phyloP scores from a whole-genome alignment of 2,888 invertebrate genomes.

The Nemoura dubitans region DNA sequence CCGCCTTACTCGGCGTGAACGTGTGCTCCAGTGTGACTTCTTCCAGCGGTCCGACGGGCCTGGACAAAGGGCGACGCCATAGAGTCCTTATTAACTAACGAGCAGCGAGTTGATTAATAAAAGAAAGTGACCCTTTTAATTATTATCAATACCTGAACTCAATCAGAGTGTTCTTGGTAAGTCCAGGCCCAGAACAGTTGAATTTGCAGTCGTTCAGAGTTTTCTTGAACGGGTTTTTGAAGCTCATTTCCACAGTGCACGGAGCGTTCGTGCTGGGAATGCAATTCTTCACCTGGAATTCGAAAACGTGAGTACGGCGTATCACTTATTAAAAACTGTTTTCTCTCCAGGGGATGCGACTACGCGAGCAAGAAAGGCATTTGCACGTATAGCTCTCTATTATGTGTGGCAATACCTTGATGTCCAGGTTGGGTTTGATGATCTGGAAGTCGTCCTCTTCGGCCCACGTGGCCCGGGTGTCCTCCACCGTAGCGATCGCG shows the following conservation, averaged over 20 bases:
- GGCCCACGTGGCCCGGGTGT: conserved; percentile 84
- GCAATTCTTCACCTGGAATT: conserved; percentile 67
- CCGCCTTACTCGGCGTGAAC: conserved; percentile 70
- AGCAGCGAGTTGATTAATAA: no score
- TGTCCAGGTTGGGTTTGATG: conserved; percentile 73
- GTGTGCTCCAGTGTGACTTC: conserved; percentile 66
- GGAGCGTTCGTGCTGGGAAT: conserved; percentile 68
- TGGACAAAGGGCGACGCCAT: no score
- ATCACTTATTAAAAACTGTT: not conserved
- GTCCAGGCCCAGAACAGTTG: conserved; percentile 74
- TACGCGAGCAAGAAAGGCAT: no score
- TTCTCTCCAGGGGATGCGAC: no score
- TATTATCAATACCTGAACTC: conserved; percentile 63
- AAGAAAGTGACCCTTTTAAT: no score
- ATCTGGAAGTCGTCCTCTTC: conserved; percentile 85
- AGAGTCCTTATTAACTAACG: no score
- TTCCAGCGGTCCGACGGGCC: conserved; percentile 66
- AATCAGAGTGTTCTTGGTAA: conserved; percentile 68
- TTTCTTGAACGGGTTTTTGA: conserved; percentile 75
- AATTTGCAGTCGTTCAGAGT: conserved; percentile 73
- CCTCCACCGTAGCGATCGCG: conserved; percentile 79
- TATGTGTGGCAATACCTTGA: no score
- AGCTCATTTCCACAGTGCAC: conserved; percentile 66
- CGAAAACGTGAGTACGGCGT: not conserved
- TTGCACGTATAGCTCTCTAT: no score